phyloP scores from a whole-genome alignment of 2,888 invertebrate species.

The Campoplex capitator region DNA sequence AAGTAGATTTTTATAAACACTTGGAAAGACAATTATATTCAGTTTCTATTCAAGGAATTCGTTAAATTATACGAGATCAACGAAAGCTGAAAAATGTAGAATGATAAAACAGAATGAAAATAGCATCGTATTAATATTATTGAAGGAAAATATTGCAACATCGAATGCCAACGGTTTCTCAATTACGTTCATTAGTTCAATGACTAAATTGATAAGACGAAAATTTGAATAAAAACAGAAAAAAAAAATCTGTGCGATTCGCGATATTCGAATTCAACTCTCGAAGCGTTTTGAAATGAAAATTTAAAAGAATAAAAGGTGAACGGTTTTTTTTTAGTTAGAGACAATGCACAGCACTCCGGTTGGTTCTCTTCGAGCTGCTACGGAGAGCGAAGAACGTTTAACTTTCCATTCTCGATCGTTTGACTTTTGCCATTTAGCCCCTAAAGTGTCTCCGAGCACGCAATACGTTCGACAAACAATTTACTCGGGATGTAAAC shows the following conservation, averaged over 20 bases:
- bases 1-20: not conserved
- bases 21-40: not conserved
- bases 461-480: conserved; percentile 58
- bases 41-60: not conserved
- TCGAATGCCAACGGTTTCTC: not conserved
- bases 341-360: not conserved
- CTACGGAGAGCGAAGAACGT: conserved; percentile 7
- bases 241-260: not conserved
- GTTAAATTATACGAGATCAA: not conserved
- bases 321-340: not conserved
- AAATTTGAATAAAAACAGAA: not conserved
- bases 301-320: not conserved
- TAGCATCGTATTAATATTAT: not conserved
- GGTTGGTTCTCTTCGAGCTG: not conserved
- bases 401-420: conserved; percentile 55
- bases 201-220: not conserved
- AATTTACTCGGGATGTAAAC: conserved; percentile 40
- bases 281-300: not conserved
- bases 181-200: not conserved
- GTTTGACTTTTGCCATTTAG: conserved; percentile 72
- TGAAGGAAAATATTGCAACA: not conserved
- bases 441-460: conserved; percentile 62
- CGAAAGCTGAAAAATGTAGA: not conserved
- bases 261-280: not conserved
- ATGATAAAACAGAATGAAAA: not conserved